phyloP scores from a whole-genome alignment of 2,113 vertebrate genomes.

The Megaleporinus macrocephalus region DNA sequence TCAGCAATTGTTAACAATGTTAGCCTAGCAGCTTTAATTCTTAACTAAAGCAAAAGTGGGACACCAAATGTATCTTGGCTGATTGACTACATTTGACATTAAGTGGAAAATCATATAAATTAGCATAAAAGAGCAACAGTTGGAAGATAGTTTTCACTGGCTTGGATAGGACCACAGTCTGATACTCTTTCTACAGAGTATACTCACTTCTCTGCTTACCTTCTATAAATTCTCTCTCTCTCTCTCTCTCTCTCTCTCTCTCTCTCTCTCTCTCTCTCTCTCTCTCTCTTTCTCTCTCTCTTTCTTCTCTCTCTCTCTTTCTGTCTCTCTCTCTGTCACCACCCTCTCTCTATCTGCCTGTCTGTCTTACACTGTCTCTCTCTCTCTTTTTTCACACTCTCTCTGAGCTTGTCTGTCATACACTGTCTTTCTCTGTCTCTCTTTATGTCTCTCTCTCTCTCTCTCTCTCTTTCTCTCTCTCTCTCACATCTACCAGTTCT shows the following conservation, averaged over 20 bases:
- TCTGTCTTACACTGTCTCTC: background rate
- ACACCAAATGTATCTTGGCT: no score
- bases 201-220: no score
- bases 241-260: background rate
- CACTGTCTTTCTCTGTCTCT: background rate
- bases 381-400: background rate
- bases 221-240: no score
- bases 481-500: background rate
- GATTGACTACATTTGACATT: no score
- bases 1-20: no score
- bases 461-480: background rate
- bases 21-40: no score
- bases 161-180: no score
- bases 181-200: no score
- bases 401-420: background rate
- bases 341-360: background rate
- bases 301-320: background rate
- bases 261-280: background rate
- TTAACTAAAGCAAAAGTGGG: no score
- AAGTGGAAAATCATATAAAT: no score
- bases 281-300: background rate
- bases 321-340: background rate
- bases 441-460: background rate
- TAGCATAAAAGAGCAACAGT: no score
- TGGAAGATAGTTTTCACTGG: no score